A percentile compares a stretch with the other conserved stretches of the same genome.
Conservation (phyloP, 2,888 invertebrate species). For the Alviniconcha strummeri region DNA sequence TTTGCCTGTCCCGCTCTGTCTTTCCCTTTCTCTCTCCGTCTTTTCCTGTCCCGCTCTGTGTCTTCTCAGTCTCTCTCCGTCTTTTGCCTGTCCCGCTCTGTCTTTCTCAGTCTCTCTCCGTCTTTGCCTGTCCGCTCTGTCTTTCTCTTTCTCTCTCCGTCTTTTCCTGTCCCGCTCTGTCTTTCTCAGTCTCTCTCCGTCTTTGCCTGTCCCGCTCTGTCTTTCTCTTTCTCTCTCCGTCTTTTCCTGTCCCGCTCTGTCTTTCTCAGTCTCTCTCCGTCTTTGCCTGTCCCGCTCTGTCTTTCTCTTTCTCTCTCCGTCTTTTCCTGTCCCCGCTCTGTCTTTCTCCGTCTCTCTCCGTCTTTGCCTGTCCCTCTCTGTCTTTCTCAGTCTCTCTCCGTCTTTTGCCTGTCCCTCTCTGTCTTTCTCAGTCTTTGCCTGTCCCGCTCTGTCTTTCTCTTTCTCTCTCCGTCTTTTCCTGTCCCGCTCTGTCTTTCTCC, state of each 20-base stretch:
- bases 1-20: neutral
- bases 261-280: no score
- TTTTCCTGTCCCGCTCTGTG: neutral
- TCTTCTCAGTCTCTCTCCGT: neutral
- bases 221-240: neutral
- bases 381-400: neutral
- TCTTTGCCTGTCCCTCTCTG: neutral
- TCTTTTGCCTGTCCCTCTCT: no score
- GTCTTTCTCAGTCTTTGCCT: no score
- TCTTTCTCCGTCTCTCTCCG: neutral
- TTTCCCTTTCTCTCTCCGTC: neutral
- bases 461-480: neutral
- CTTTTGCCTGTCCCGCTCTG: neutral
- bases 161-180: neutral
- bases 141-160: neutral
- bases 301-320: neutral
- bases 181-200: neutral
- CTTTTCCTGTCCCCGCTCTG: neutral
- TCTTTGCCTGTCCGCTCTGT: neutral
- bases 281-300: neutral
- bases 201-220: neutral
- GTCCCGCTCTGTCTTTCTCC: no score
- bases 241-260: no score
- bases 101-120: conserved; percentile 3
- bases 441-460: neutral